Evolutionary conservation across 2,797 vertebrate species (phyloP).

Genomic region (Amblyopsis hoosieri): DNA sequence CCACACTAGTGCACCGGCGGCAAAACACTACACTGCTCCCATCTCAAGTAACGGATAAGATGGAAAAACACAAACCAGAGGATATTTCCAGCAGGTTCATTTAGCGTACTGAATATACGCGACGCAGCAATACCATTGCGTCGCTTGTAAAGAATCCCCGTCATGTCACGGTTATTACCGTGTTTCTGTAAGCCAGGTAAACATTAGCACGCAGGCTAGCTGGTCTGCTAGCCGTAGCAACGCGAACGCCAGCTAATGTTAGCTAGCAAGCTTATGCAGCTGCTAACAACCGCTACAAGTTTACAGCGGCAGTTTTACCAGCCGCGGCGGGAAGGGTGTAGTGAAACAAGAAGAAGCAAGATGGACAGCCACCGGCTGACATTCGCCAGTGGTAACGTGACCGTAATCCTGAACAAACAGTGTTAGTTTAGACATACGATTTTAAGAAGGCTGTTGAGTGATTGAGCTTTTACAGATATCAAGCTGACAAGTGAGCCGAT

Average conservation of each 20-base stretch:
- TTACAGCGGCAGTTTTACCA: background rate
- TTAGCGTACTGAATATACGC: fast-evolving
- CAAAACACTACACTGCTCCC: background rate
- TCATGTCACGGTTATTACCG: constrained; percentile 27
- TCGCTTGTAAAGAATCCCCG: background rate
- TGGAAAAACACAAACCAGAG: background rate
- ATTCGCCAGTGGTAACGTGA: background rate
- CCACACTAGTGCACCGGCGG: constrained; percentile 9
- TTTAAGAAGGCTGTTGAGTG: constrained; percentile 1
- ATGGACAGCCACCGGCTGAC: background rate
- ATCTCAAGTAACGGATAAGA: constrained; percentile 3
- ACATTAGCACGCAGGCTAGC: constrained; percentile 26
- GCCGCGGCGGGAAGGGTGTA: background rate
- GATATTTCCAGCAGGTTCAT: background rate
- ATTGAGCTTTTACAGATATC: constrained; percentile 16
- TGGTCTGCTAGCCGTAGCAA: constrained; percentile 31
- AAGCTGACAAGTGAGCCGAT: too few relatives aligned
- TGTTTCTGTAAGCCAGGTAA: constrained; percentile 36
- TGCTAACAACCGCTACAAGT: background rate
- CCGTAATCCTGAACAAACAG: background rate
- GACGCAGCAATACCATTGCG: background rate
- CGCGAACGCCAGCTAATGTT: constrained; percentile 20
- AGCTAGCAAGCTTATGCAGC: background rate
- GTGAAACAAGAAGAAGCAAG: background rate
- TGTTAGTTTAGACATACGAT: background rate